These are phyloP conservation scores for Mythimna lalbum DNA, from an alignment of 2,888 invertebrate species.

Conservation along the genomic window DNA sequence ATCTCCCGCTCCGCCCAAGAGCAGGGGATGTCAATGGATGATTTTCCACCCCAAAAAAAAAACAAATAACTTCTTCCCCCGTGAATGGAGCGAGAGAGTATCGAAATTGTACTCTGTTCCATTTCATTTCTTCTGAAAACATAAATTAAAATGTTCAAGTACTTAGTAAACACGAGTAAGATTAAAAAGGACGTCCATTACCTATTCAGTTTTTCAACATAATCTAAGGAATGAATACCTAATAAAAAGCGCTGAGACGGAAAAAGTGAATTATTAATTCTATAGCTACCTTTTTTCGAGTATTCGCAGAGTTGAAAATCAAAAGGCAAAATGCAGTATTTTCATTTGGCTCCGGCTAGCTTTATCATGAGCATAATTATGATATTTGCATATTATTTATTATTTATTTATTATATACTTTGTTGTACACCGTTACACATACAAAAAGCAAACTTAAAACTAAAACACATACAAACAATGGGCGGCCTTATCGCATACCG, in stretches of 20 bases:
- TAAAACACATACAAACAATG: no score
- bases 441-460: no score
- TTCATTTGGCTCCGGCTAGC: conserved; percentile 7
- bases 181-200: conserved; percentile 34
- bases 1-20: no score
- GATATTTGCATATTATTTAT: conserved; percentile 41
- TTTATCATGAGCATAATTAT: conserved; percentile 9
- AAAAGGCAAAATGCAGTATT: conserved; percentile 7
- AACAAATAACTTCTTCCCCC: no score
- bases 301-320: conserved; percentile 8
- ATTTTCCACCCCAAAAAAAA: no score
- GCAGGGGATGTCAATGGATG: no score
- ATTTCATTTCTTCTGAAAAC: neutral
- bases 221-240: conserved; percentile 21
- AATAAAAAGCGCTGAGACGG: conserved; percentile 28
- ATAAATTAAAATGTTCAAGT: neutral
- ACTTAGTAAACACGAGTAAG: neutral
- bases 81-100: no score
- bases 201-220: conserved; percentile 38
- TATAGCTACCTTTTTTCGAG: conserved; percentile 13
- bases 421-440: no score
- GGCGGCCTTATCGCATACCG: no score
- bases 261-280: conserved; percentile 17
- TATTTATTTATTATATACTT: no score
- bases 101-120: no score